Evolutionary conservation across 92 coral and sea anemone species (phyloP).

Genomic region (Scolanthus callimorphus): DNA sequence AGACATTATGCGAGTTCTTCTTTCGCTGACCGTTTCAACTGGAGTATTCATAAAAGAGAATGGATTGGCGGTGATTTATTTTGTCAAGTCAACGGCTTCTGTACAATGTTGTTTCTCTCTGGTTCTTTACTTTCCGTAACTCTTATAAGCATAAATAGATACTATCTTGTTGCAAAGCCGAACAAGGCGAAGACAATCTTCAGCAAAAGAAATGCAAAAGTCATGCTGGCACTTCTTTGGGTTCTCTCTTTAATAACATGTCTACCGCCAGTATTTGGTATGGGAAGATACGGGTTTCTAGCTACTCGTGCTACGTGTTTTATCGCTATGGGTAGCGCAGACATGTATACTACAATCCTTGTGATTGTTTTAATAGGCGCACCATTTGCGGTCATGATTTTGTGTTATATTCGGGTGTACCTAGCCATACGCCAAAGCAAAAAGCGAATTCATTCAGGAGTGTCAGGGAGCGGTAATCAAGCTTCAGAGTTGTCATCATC

Average conservation of each 20-base stretch:
- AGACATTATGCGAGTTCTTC: constrained; percentile 45
- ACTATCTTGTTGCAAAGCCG: constrained; percentile 44
- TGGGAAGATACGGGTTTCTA: constrained; percentile 67
- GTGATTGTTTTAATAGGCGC: constrained; percentile 57
- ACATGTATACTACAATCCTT: constrained; percentile 61
- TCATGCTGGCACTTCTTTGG: constrained; percentile 48
- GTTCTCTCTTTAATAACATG: constrained; percentile 27
- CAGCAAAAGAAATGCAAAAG: constrained; percentile 31
- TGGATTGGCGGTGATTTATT: constrained; percentile 53
- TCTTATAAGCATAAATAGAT: constrained; percentile 63
- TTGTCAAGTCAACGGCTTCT: constrained; percentile 68
- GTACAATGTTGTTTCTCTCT: constrained; percentile 54
- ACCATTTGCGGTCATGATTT: constrained; percentile 62
- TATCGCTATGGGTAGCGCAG: constrained; percentile 64
- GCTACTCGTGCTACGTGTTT: constrained; percentile 73
- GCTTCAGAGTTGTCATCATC: too few species aligned
- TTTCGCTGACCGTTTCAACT: constrained; percentile 50
- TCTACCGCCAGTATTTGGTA: constrained; percentile 64
- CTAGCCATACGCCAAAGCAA: constrained; percentile 48
- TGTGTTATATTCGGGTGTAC: constrained; percentile 63
- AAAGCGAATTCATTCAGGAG: too few species aligned
- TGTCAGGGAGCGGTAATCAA: too few species aligned
- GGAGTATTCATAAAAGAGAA: constrained; percentile 44
- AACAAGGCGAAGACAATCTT: constrained; percentile 38
- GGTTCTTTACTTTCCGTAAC: constrained; percentile 66